These are phyloP conservation scores for Indicator indicator DNA, from an alignment of 2,113 vertebrate species.

Conservation along the genomic window DNA sequence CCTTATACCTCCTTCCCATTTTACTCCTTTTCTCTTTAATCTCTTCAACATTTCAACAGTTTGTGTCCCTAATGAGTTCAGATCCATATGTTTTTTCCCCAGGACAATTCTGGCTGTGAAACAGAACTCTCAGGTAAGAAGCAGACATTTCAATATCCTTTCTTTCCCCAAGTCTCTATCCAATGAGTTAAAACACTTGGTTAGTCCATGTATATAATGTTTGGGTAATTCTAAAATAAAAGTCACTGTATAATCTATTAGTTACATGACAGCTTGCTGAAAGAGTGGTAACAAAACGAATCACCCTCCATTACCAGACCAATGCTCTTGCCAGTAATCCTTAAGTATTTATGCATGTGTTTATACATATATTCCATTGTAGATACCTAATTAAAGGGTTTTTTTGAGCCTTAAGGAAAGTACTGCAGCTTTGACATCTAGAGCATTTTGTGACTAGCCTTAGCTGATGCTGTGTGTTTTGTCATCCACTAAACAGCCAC, in stretches of 20 bases:
- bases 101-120: neutral
- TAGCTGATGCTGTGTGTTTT: slow-evolving; percentile 1
- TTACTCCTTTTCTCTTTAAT: neutral
- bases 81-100: neutral
- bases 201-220: neutral
- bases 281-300: neutral
- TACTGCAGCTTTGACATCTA: neutral
- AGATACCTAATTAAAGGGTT: neutral
- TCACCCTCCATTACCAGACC: neutral
- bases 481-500: slow-evolving; percentile 18
- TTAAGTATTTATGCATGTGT: neutral
- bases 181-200: neutral
- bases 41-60: neutral
- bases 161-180: neutral
- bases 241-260: neutral
- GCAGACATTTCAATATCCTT: neutral
- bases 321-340: neutral
- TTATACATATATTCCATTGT: neutral
- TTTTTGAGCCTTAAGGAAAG: neutral
- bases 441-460: neutral
- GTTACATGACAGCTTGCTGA: neutral
- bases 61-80: neutral
- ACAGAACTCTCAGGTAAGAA: neutral
- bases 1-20: neutral
- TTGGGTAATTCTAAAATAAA: neutral